phyloP scores from a whole-genome alignment of 1,140 invertebrate genomes.

The Delia radicum region DNA sequence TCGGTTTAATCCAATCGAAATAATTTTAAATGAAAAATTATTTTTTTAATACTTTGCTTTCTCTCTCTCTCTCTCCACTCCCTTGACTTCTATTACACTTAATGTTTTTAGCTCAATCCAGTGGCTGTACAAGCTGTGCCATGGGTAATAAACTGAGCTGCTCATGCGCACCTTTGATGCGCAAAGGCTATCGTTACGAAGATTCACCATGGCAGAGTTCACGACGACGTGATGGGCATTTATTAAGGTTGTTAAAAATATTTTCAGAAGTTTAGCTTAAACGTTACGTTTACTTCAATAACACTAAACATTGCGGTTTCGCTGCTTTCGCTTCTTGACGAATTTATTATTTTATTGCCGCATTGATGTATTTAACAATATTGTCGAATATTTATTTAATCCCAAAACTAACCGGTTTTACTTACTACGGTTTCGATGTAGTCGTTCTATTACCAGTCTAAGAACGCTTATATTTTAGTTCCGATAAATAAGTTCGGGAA shows the following conservation, averaged over 20 bases:
- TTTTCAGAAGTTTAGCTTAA: neutral
- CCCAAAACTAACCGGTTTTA: no score
- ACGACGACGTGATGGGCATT: conserved; percentile 82
- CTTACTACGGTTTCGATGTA: no score
- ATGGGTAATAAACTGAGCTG: conserved; percentile 96
- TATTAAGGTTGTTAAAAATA: conserved; percentile 72
- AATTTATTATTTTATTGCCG: no score
- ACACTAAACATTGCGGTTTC: neutral
- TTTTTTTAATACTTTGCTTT: neutral
- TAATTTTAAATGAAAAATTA: neutral
- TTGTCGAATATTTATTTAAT: no score
- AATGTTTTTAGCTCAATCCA: conserved; percentile 33
- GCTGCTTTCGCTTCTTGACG: no score
- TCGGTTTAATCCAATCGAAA: conserved; percentile 18
- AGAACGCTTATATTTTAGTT: no score
- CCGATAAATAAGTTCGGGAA: no score
- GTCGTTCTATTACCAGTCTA: no score
- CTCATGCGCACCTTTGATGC: conserved; percentile 89
- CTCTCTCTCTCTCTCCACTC: neutral
- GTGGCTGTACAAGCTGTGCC: conserved; percentile 58
- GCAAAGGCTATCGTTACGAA: conserved; percentile 92
- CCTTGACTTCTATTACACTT: no score
- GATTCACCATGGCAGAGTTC: conserved; percentile 89
- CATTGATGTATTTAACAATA: no score
- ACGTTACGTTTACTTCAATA: neutral